Percentiles rank a stretch among this genome's conserved stretches.
phyloP scores from a whole-genome alignment of 2,888 invertebrate genomes.

The Calliphora vomitoria region DNA sequence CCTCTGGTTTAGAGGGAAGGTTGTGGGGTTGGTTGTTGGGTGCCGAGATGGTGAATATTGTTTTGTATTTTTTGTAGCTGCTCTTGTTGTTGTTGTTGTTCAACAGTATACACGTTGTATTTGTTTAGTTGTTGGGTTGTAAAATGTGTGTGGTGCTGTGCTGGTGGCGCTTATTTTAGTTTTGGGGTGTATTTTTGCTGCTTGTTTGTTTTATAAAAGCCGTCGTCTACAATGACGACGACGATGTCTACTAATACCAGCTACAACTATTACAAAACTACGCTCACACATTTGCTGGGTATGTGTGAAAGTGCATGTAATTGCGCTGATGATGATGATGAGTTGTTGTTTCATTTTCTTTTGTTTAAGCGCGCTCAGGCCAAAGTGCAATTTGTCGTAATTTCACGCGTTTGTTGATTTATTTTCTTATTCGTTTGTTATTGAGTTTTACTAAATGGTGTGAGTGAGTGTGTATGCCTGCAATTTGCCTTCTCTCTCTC shows the following conservation, averaged over 20 bases:
- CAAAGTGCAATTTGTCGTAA: conserved; percentile 75
- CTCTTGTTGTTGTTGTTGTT: background rate
- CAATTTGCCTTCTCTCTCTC: conserved; percentile 5
- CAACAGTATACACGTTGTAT: conserved; percentile 1
- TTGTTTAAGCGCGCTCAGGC: conserved; percentile 71
- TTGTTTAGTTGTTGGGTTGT: conserved; percentile 43
- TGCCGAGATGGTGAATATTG: conserved; percentile 41
- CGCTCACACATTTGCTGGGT: background rate
- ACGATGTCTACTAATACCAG: conserved; percentile 20
- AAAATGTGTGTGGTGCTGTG: conserved; percentile 30
- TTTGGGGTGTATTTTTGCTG: conserved; percentile 44
- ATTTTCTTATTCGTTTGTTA: conserved; percentile 70
- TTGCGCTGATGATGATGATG: conserved; percentile 52
- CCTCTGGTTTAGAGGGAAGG: background rate
- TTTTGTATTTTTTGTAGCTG: conserved; percentile 13
- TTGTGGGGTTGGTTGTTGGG: background rate
- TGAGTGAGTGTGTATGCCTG: background rate
- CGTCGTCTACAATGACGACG: conserved; percentile 32
- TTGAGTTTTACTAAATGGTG: conserved; percentile 60
- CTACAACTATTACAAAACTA: conserved; percentile 12
- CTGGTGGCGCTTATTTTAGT: conserved; percentile 56
- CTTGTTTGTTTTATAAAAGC: conserved; percentile 40
- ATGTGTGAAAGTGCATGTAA: background rate
- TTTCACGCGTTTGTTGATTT: conserved; percentile 74
- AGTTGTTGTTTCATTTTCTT: conserved; percentile 54